Evolutionary conservation across 2,888 invertebrate species (phyloP), one percentile per base, ranked within the genome.

Genomic region (Flabesymbios commensalis): DNA sequence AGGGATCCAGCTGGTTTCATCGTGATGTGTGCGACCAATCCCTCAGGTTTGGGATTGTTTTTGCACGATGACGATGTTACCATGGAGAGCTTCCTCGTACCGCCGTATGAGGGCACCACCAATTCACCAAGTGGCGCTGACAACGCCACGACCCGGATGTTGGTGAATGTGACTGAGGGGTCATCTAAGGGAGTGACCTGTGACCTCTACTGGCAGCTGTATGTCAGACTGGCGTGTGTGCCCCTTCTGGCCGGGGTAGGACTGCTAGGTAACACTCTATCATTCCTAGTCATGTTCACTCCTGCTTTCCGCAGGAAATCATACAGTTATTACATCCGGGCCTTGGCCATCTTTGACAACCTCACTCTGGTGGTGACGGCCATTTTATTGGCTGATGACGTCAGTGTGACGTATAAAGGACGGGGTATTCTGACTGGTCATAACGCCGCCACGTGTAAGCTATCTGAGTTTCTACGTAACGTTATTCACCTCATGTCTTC

Each of bases 271-370:
- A 65, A 65, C 57, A 22, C 57, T 4, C 54, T 65, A 24, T 55
- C 55, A 26, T 65, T 65, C 28, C 26, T 63, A 14, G 65, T 65
- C 1, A 57, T 65, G 56, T 59, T 29, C n/a, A 48, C 59, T 2
- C 42, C 47, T 0, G 42, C 49, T 10, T 65, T 63, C 54, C 29
- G 47, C 32, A 28, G 60, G 10, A 65, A 65, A 45, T 65, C 65
- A 17, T 65, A 65, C 57, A 57, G 59, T 33, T 63, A 57, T 51
- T 65, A 65, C 51, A 59, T 65, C 24, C 32, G 63, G 2, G 57
- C 59, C 29, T 51, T 65, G 39, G 65, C 65, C n/a, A 28, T 65
- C 29, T 65, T 57, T 29, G 65, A 65, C 60, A 47, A 33, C 14
- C 57, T 65, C 2, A 63, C 57, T 3, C 43, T 65, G 22, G 28